phyloP scores from a whole-genome alignment of 2,113 vertebrate genomes.

The Hippocampus barbouri region DNA sequence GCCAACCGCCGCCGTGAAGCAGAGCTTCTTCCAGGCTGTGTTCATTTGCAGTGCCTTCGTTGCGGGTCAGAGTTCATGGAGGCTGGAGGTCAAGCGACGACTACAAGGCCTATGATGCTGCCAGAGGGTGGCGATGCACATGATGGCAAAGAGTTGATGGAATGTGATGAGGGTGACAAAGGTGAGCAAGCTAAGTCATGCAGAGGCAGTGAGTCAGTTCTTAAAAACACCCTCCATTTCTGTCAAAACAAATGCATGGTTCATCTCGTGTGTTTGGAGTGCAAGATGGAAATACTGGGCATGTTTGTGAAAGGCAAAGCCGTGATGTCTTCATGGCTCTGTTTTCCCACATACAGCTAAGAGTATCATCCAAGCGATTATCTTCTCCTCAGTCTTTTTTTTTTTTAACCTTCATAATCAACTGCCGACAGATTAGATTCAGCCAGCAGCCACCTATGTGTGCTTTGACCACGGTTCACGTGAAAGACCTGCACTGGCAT shows the following conservation, averaged over 20 bases:
- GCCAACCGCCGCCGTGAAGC: constrained; percentile 64
- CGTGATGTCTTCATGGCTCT: constrained; percentile 17
- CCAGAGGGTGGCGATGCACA: constrained; percentile 1
- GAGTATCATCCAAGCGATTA: constrained; percentile 16
- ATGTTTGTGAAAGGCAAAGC: background rate
- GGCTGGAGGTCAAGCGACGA: constrained; percentile 1
- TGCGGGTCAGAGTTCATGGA: constrained; percentile 77
- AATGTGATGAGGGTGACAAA: background rate
- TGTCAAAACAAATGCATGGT: background rate
- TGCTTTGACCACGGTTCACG: constrained; percentile 13
- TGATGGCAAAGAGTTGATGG: constrained; percentile 9
- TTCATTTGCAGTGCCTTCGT: constrained; percentile 80
- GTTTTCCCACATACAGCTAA: background rate
- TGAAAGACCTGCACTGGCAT: constrained; percentile 39
- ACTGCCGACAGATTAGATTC: constrained; percentile 34
- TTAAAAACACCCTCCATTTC: background rate
- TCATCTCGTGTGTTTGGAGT: background rate
- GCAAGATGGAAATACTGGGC: constrained; percentile 9
- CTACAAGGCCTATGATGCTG: constrained; percentile 1
- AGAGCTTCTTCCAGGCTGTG: constrained; percentile 30
- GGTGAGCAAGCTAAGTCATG: constrained; percentile 31
- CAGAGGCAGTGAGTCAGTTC: background rate
- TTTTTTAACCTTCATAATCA: constrained; percentile 39
- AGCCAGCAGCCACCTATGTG: constrained; percentile 16
- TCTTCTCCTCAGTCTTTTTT: background rate